Evolutionary conservation across 2,888 invertebrate species (phyloP).

Genomic region (Cheilosia soror): DNA sequence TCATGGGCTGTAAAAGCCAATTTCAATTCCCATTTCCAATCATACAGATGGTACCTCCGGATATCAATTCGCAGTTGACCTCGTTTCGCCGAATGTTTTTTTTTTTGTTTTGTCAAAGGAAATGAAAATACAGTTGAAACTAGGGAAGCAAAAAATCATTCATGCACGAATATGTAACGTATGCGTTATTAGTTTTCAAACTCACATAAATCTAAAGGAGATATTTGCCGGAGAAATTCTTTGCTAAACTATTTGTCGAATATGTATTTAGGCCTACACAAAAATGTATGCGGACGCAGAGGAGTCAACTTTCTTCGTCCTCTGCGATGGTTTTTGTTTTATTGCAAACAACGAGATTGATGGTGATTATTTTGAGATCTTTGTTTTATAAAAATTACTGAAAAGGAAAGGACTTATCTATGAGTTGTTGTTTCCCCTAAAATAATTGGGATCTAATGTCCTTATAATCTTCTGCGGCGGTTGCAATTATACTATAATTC

Average conservation of each 20-base stretch:
- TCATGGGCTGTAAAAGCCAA: constrained; percentile 24
- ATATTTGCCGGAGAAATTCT: constrained; percentile 1
- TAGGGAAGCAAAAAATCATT: not conserved
- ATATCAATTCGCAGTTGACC: constrained; percentile 55
- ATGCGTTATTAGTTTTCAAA: constrained; percentile 24
- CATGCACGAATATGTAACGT: not conserved
- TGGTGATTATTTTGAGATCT: no score
- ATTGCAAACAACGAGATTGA: no score
- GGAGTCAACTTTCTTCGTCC: not conserved
- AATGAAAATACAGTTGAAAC: not conserved
- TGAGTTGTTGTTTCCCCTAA: no score
- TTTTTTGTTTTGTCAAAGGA: not conserved
- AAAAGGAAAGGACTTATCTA: no score
- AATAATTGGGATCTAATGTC: no score
- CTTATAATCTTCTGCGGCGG: no score
- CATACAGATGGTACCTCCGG: constrained; percentile 46
- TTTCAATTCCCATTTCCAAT: constrained; percentile 62
- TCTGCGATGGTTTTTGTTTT: not conserved
- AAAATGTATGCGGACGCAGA: not conserved
- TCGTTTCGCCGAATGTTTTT: constrained; percentile 3
- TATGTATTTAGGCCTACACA: not conserved
- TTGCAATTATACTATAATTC: no score
- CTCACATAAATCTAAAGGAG: constrained; percentile 5
- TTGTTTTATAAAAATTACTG: no score
- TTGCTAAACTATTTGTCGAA: constrained; percentile 6